phyloP scores from a whole-genome alignment of 2,888 invertebrate genomes.

The Aromia moschata region DNA sequence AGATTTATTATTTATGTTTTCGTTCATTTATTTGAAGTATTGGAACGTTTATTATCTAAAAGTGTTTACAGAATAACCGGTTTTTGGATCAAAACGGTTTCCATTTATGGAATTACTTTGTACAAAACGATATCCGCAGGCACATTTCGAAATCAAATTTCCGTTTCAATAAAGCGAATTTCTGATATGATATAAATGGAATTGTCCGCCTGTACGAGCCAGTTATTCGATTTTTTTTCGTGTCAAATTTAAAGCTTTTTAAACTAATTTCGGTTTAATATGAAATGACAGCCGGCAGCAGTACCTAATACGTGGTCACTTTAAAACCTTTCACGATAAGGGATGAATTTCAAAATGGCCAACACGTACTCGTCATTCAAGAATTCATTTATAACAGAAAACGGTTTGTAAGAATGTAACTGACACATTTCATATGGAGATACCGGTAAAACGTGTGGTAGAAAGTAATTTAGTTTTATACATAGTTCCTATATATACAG shows the following conservation, averaged over 20 bases:
- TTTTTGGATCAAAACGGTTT: not conserved
- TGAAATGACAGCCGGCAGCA: slow-evolving; percentile 10
- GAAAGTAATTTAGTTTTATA: too few species aligned
- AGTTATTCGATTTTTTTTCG: slow-evolving; percentile 5
- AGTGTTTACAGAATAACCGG: too few species aligned
- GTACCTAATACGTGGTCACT: slow-evolving; percentile 14
- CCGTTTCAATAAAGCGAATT: slow-evolving; percentile 15
- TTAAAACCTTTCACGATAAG: not conserved
- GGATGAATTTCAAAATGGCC: not conserved
- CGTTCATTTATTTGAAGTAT: too few species aligned
- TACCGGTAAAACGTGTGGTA: too few species aligned
- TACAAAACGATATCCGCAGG: slow-evolving; percentile 7
- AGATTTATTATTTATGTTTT: too few species aligned
- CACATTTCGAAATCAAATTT: slow-evolving; percentile 15
- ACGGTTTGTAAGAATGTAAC: too few species aligned
- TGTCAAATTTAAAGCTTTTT: slow-evolving; percentile 15
- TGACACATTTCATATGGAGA: too few species aligned
- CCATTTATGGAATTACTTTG: not conserved
- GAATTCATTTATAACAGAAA: too few species aligned
- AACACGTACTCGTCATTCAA: not conserved
- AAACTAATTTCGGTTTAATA: slow-evolving; percentile 1
- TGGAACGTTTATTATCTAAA: too few species aligned
- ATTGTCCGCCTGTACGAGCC: slow-evolving; percentile 13
- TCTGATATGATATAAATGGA: slow-evolving; percentile 18
- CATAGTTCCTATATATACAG: too few species aligned